phyloP scores from a whole-genome alignment of 2,797 vertebrate species.

The Mormyrus proboscirostris region DNA sequence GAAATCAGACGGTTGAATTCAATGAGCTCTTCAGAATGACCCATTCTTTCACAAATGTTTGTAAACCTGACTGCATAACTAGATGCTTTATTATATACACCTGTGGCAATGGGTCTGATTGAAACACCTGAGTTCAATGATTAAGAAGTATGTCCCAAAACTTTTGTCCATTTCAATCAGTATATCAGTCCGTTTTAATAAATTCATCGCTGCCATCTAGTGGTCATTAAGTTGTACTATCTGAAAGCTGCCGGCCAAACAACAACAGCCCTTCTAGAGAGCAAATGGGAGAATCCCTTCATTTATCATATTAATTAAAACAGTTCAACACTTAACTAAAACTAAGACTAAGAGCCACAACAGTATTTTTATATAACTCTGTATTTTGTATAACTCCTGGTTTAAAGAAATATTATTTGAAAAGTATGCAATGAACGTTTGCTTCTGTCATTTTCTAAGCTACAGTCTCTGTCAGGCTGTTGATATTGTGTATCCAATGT shows the following conservation, averaged over 20 bases:
- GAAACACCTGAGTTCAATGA: background rate
- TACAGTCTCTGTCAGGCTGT: background rate
- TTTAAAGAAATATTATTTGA: background rate
- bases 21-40: background rate
- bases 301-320: background rate
- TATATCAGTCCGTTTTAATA: background rate
- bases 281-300: background rate
- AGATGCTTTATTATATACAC: background rate
- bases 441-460: background rate
- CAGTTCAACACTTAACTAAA: background rate
- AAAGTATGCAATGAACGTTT: background rate
- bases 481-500: background rate
- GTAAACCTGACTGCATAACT: background rate
- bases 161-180: background rate
- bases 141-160: background rate
- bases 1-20: background rate
- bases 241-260: background rate
- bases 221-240: slow-evolving; percentile 41
- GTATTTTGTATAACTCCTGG: background rate
- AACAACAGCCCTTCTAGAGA: background rate
- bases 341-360: background rate
- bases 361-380: background rate
- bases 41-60: background rate
- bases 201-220: slow-evolving; percentile 66
- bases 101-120: background rate